These are phyloP conservation scores for Drosophila hamatofila DNA, from an alignment of 2,888 invertebrate genomes.

Conservation along the genomic window DNA sequence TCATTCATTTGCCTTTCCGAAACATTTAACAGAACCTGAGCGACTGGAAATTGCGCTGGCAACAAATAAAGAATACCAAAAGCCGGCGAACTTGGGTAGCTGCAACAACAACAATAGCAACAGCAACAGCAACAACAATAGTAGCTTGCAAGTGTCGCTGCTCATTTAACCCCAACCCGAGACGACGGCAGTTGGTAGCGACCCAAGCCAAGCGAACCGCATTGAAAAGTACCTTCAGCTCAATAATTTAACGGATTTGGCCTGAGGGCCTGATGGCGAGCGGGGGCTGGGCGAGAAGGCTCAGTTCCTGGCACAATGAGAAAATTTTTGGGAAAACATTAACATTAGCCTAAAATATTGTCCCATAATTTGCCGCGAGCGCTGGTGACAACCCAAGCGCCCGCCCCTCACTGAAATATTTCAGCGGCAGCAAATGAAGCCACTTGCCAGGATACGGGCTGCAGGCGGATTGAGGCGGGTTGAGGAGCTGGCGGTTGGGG, in stretches of 20 bases:
- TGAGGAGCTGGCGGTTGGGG: conserved; percentile 33
- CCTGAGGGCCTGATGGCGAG: conserved; percentile 52
- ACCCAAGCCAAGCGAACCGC: conserved; percentile 72
- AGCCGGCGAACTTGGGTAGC: conserved; percentile 28
- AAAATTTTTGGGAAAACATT: conserved; percentile 81
- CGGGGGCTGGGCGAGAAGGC: neutral
- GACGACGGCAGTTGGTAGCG: conserved; percentile 33
- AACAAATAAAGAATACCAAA: conserved; percentile 61
- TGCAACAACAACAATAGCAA: conserved; percentile 53
- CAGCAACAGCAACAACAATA: conserved; percentile 48
- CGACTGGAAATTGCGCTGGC: conserved; percentile 54
- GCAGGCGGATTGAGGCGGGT: neutral
- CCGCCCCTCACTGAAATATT: conserved; percentile 62
- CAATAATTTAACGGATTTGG: conserved; percentile 83
- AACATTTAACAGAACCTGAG: conserved; percentile 75
- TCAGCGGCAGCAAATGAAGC: conserved; percentile 76
- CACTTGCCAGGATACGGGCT: conserved; percentile 62
- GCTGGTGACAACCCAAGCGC: conserved; percentile 67
- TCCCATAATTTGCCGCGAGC: conserved; percentile 83
- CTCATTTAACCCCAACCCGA: conserved; percentile 74
- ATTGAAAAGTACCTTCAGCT: conserved; percentile 80
- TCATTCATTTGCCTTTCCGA: conserved; percentile 66
- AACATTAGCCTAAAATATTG: conserved; percentile 84
- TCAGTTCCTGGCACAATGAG: conserved; percentile 69
- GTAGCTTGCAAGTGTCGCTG: conserved; percentile 67